These are phyloP conservation scores for Cryptocephalus moraei DNA, from an alignment of 2,888 invertebrate genomes.

Conservation along the genomic window DNA sequence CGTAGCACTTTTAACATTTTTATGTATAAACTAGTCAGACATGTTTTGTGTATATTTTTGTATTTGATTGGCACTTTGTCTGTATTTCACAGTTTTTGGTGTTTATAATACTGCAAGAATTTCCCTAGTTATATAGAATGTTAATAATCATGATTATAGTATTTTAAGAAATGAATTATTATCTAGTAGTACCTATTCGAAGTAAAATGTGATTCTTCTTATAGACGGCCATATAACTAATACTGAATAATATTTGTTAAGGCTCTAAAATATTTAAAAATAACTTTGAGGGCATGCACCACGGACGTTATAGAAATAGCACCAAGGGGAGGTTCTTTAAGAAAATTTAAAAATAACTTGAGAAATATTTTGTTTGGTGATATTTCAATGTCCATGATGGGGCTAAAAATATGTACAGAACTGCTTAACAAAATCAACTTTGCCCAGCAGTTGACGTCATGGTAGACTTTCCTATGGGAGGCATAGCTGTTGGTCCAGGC, in stretches of 20 bases:
- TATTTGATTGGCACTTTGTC: conserved; percentile 9
- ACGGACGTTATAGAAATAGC: too few relatives aligned
- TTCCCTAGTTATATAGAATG: neutral
- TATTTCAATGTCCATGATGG: too few relatives aligned
- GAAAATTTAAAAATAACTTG: too few relatives aligned
- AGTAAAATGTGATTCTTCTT: conserved; percentile 12
- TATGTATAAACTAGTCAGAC: too few relatives aligned
- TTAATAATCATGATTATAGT: conserved; percentile 21
- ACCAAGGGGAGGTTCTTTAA: too few relatives aligned
- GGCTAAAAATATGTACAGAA: too few relatives aligned
- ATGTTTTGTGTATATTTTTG: neutral
- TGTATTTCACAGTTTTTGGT: conserved; percentile 6
- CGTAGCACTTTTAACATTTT: too few relatives aligned
- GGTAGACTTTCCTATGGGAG: conserved; percentile 34
- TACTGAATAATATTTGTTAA: conserved; percentile 29
- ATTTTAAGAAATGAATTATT: conserved; percentile 16
- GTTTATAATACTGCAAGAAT: conserved; percentile 11
- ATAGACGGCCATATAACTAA: conserved; percentile 21
- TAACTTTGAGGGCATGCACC: neutral
- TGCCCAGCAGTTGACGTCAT: conserved; percentile 24
- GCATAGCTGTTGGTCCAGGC: conserved; percentile 70
- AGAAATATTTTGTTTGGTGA: too few relatives aligned
- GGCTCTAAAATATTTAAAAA: conserved; percentile 24
- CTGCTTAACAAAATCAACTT: conserved; percentile 24
- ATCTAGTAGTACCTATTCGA: conserved; percentile 6